Percentiles rank a stretch among this genome's conserved stretches.
These are phyloP conservation scores for Sphaeramia orbicularis DNA, from an alignment of 2,797 vertebrate genomes.

Conservation along the genomic window DNA sequence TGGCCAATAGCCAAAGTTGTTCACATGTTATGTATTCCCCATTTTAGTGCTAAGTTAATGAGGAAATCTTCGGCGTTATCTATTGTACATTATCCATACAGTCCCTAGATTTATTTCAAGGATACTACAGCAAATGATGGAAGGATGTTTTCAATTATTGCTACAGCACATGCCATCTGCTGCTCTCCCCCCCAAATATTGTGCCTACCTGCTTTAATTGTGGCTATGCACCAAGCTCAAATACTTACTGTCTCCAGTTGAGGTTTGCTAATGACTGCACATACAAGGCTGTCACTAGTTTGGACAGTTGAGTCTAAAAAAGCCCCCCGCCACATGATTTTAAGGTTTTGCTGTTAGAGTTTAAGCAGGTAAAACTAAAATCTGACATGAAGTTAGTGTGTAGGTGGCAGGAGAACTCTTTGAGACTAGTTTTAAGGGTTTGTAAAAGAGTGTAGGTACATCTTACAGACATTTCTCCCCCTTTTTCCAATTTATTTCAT, in stretches of 20 bases:
- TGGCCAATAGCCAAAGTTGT: no score
- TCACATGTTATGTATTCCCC: no score
- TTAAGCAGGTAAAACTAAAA: background rate
- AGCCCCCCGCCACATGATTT: background rate
- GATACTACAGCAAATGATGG: background rate
- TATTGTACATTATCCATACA: no score
- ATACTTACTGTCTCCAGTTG: background rate
- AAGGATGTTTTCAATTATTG: background rate
- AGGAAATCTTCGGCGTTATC: no score
- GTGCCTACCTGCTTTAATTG: background rate
- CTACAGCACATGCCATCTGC: background rate
- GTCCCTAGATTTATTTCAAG: background rate
- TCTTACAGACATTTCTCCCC: slow-evolving; percentile 26
- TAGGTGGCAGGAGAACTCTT: background rate
- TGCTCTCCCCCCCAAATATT: background rate
- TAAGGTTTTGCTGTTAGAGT: background rate
- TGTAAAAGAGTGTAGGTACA: slow-evolving; percentile 27
- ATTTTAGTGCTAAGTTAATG: no score
- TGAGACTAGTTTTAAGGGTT: slow-evolving; percentile 15
- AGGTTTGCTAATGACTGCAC: no score
- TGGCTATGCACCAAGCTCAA: slow-evolving; percentile 2
- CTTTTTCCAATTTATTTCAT: slow-evolving; percentile 71
- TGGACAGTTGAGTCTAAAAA: background rate
- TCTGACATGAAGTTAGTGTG: slow-evolving; percentile 2
- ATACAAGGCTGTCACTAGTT: background rate